Conservation (phyloP, 2,113 vertebrate genomes). For the Corydoras maculifer region DNA sequence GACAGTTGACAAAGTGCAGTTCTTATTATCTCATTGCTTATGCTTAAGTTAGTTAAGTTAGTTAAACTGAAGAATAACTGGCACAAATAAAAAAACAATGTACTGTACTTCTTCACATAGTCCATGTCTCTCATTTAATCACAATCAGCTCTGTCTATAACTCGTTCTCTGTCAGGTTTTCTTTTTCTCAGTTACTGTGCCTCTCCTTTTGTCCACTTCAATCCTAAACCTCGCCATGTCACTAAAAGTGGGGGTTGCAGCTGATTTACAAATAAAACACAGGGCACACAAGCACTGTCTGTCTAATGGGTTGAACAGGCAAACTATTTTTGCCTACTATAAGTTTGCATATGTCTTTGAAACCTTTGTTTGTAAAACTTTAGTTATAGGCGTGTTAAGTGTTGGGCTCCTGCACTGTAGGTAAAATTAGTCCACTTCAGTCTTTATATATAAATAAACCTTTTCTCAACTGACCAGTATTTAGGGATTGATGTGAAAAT, state of each 20-base stretch:
- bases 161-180: not conserved
- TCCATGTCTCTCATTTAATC: conserved; percentile 3
- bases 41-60: conserved; percentile 49
- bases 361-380: too few relatives aligned
- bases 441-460: not conserved
- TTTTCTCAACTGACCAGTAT: conserved; percentile 2
- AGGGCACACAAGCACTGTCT: too few relatives aligned
- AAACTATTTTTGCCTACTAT: too few relatives aligned
- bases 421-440: not conserved
- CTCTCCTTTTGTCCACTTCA: too few relatives aligned
- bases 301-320: too few relatives aligned
- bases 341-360: too few relatives aligned
- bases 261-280: too few relatives aligned
- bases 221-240: not conserved
- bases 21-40: conserved; percentile 38
- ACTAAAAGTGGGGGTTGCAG: not conserved
- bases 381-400: too few relatives aligned
- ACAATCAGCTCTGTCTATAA: conserved; percentile 6
- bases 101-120: not conserved
- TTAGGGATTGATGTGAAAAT: not conserved
- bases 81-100: not conserved
- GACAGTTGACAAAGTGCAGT: conserved; percentile 36
- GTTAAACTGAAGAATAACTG: conserved; percentile 24
- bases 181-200: not conserved
- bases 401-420: not conserved